Base-by-base conservation (phyloP, 2,797 vertebrate species). In the Coregonus ussuriensis region DNA sequence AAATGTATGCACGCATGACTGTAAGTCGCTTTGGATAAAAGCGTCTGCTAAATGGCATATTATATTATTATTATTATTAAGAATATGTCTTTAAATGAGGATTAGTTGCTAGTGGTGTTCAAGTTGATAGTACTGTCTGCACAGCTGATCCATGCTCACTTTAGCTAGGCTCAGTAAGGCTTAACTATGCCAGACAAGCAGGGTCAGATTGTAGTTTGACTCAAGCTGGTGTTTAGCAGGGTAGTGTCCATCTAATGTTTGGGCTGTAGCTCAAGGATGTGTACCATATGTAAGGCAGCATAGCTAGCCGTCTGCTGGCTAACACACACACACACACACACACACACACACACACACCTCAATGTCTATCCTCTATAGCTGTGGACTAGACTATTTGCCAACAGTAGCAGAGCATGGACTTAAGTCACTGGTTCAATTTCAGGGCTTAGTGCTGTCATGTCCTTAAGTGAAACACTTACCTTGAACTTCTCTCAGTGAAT, bases 331-430 rank as follows among this genome's bases (percentile, higher is more conserved):
- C 13, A 59, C 18, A 59, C 56, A 59, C n/a, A 59, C 56, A n/a
- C 56, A n/a, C 56, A 59, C 54, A 73, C 81, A 79, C 79, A 76
- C 74, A 68, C 74, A 72, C 63, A 85, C 85, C 21, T 21, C 59
- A 21, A 16, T 21, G 59, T 62, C 59, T 62, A 25, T 62, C 2
- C n/a, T 25, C 2, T 21, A 21, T 62, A n/a, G 18, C 4, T 62
- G 18, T 25, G 59, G 7, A 9, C 54, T 18, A 16, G 54, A n/a
- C 54, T 56, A n/a, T 56, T 56, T 56, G 54, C 18, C 59, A 9
- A 21, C 59, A 25, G 59, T 21, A 21, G 54, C 16, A 18, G 53
- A 54, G 53, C 53, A 54, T 56, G 54, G 54, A 56, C 18, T 56
- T n/a, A 56, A 56, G 54, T 54, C 53, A 54, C 16, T 54, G 53